Conservation (phyloP, 64 coral and sea anemone species). For the Montipora efflorescens region DNA sequence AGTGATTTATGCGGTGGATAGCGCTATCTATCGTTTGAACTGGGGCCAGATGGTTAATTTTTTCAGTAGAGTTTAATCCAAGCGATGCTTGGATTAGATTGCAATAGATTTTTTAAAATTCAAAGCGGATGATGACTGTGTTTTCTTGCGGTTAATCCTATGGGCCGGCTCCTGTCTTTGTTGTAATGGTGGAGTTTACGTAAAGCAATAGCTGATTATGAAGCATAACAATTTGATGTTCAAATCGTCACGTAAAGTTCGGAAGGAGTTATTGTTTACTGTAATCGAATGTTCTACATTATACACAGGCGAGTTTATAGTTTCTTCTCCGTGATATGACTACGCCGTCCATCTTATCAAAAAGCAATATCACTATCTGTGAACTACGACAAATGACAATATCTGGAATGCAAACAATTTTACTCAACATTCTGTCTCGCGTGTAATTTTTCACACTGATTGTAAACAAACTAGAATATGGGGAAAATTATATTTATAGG, state of each 20-base stretch:
- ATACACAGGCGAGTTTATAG: background rate
- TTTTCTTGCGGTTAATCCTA: background rate
- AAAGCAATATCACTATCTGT: slow-evolving; percentile 22
- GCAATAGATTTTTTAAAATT: too few species aligned
- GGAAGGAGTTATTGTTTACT: background rate
- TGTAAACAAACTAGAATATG: too few species aligned
- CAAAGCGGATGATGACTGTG: background rate
- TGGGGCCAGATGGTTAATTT: too few species aligned
- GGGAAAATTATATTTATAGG: too few species aligned
- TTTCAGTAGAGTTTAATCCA: too few species aligned
- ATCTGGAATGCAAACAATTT: background rate
- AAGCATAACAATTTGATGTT: slow-evolving; percentile 6
- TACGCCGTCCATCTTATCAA: background rate
- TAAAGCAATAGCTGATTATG: background rate
- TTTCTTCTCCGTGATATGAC: background rate
- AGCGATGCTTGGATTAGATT: too few species aligned
- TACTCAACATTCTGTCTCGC: background rate
- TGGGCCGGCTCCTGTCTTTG: background rate
- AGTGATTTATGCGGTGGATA: too few species aligned
- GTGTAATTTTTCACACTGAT: background rate
- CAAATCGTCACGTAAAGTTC: slow-evolving; percentile 11
- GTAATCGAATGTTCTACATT: background rate
- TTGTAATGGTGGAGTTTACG: slow-evolving; percentile 29
- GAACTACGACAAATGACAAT: background rate
- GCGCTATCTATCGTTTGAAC: too few species aligned